These are phyloP conservation scores for Melopsittacus undulatus DNA, from an alignment of 2,797 vertebrate genomes.

Conservation along the genomic window DNA sequence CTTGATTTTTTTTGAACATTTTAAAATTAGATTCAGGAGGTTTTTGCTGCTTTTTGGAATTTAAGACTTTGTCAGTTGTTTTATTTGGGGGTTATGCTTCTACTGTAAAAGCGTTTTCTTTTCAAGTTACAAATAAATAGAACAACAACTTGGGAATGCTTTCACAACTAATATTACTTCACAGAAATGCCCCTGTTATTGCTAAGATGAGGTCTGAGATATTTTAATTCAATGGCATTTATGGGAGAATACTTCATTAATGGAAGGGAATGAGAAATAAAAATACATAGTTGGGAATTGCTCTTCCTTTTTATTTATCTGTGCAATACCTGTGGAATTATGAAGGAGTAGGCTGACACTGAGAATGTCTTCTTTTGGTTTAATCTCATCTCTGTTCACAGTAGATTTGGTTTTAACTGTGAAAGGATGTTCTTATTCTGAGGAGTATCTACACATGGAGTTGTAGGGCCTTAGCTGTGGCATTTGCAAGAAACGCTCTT, in stretches of 20 bases:
- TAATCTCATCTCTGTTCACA: background rate
- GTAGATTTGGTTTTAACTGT: background rate
- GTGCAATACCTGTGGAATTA: constrained; percentile 5
- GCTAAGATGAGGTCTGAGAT: background rate
- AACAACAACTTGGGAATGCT: background rate
- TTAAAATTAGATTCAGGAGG: background rate
- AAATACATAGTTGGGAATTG: background rate
- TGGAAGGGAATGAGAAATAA: background rate
- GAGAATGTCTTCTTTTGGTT: background rate
- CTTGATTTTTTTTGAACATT: background rate
- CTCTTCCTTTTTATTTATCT: background rate
- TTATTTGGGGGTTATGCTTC: background rate
- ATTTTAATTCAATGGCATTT: background rate
- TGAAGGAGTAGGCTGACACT: background rate
- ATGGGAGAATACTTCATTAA: background rate
- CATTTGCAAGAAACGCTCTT: background rate
- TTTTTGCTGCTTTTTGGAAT: background rate
- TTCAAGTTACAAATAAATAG: background rate
- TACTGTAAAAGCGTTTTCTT: background rate
- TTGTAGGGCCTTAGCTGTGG: background rate
- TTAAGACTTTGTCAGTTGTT: background rate
- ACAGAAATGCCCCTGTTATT: background rate
- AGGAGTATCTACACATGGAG: background rate
- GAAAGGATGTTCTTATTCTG: background rate
- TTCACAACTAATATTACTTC: background rate